Conservation (phyloP, 2,888 invertebrate species). For the Mongoloraphidia duomilia region DNA sequence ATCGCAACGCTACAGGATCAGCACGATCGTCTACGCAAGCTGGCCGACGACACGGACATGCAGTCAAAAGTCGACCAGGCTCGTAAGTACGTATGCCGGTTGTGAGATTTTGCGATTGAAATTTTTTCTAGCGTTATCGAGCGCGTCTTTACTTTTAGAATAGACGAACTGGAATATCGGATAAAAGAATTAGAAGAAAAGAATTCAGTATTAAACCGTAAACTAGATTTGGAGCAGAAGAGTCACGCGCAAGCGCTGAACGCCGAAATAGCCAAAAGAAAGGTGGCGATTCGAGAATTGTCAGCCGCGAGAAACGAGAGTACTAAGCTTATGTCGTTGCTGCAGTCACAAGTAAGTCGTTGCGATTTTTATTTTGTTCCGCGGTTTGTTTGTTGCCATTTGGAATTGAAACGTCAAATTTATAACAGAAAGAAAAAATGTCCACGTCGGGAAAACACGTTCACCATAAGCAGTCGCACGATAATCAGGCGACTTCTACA, state of each 20-base stretch:
- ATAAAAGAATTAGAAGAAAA: slow-evolving; percentile 46
- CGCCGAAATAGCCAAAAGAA: slow-evolving; percentile 52
- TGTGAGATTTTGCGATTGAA: neutral
- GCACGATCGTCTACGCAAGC: neutral
- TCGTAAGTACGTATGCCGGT: neutral
- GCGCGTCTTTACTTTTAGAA: slow-evolving; percentile 10
- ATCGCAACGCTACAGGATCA: neutral
- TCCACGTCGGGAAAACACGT: too few relatives aligned
- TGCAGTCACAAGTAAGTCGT: too few relatives aligned
- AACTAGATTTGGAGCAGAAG: slow-evolving; percentile 57
- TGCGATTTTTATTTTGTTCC: too few relatives aligned
- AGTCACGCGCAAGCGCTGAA: slow-evolving; percentile 57
- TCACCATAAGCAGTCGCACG: too few relatives aligned
- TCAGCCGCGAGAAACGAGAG: slow-evolving; percentile 43
- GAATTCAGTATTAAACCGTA: slow-evolving; percentile 49
- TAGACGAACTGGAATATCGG: slow-evolving; percentile 38
- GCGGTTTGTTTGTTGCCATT: too few relatives aligned
- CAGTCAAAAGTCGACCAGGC: neutral
- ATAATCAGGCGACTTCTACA: too few relatives aligned
- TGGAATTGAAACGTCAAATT: too few relatives aligned
- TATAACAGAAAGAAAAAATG: too few relatives aligned
- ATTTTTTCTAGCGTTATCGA: slow-evolving; percentile 1
- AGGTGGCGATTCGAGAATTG: slow-evolving; percentile 52
- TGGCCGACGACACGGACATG: slow-evolving; percentile 3
- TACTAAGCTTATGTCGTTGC: too few relatives aligned